phyloP scores from a whole-genome alignment of 92 coral and sea anemone genomes.

The Metridium senile region DNA sequence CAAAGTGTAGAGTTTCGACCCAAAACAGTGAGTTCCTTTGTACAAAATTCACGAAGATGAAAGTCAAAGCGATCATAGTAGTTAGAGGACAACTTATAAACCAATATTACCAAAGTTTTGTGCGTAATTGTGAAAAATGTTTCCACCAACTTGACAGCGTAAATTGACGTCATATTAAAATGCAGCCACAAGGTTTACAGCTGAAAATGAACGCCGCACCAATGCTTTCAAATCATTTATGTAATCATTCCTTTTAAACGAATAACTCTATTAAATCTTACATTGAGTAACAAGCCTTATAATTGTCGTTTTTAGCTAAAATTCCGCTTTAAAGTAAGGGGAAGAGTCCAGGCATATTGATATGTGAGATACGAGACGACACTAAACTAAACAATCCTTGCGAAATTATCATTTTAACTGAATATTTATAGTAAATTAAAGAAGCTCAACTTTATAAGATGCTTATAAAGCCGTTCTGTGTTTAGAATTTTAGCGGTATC shows the following conservation, averaged over 20 bases:
- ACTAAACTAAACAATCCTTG: background rate
- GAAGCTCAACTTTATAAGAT: background rate
- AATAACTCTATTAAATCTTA: too few relatives aligned
- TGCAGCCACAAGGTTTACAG: background rate
- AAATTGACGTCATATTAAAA: background rate
- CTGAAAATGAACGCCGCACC: background rate
- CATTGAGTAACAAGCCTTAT: background rate
- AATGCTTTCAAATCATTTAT: too few relatives aligned
- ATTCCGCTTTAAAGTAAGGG: background rate
- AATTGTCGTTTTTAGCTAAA: background rate
- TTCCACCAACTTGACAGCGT: background rate
- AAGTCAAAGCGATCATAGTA: background rate
- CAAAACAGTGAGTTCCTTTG: conserved; percentile 4
- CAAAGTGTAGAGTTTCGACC: conserved; percentile 5
- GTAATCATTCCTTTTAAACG: background rate
- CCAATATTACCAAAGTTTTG: background rate
- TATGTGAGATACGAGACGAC: background rate
- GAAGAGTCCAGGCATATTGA: background rate
- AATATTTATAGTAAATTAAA: too few relatives aligned
- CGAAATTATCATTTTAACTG: background rate
- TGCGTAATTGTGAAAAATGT: background rate
- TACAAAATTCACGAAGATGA: background rate
- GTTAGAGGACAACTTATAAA: background rate
- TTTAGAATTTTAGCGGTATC: background rate
- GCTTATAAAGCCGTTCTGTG: background rate